Conservation (phyloP, 2,797 vertebrate genomes). For the Staurois parvus region DNA sequence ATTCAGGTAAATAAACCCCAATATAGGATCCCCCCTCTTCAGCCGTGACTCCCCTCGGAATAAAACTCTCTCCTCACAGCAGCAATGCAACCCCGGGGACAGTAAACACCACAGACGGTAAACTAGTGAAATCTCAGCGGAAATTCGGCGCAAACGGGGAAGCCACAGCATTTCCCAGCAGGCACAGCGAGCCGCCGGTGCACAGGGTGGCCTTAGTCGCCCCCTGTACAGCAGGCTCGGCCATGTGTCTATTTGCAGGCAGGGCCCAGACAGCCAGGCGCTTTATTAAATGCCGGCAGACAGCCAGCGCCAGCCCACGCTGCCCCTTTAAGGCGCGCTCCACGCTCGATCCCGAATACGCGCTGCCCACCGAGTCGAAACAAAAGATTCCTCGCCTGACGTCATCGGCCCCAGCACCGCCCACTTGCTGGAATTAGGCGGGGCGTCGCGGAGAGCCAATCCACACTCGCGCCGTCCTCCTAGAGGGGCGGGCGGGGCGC, state of each 20-base stretch:
- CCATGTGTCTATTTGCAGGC: slow-evolving; percentile 60
- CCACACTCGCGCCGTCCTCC: not conserved
- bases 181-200: not conserved
- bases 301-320: slow-evolving; percentile 55
- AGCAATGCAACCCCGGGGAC: not conserved
- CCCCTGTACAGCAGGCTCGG: slow-evolving; percentile 36
- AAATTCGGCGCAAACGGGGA: not conserved
- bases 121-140: not conserved
- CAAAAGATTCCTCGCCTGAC: slow-evolving; percentile 45
- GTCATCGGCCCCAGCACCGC: not conserved
- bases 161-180: not conserved
- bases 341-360: slow-evolving; percentile 70
- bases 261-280: slow-evolving; percentile 62
- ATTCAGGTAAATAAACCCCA: too few relatives aligned
- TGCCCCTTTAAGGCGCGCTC: slow-evolving; percentile 78
- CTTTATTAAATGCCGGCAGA: slow-evolving; percentile 54
- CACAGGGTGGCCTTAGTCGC: slow-evolving; percentile 62
- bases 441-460: not conserved
- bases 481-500: not conserved
- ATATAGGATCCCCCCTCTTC: too few relatives aligned
- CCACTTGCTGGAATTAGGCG: not conserved
- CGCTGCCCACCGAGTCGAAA: slow-evolving; percentile 39
- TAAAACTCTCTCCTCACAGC: too few relatives aligned
- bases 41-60: too few relatives aligned
- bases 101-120: too few relatives aligned